Evolutionary conservation across 2,797 vertebrate species (phyloP), one percentile per base, ranked within the genome.

Genomic region (Vespertilio murinus): DNA sequence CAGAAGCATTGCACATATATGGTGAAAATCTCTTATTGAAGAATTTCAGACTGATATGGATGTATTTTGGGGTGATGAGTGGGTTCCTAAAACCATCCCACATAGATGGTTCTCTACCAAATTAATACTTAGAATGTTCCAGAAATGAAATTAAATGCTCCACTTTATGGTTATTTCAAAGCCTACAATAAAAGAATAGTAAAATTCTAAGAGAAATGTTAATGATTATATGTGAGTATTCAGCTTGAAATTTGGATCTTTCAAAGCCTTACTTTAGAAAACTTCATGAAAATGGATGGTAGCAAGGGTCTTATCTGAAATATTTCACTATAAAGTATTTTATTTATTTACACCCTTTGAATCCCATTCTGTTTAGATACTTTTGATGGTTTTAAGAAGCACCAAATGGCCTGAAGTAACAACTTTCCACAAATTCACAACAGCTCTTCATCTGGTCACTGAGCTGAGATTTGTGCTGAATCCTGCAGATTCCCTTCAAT

Each of bases 321-420:
- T 96, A 91, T 87, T 91, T 77, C 67, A 93, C 71, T 82, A 86
- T 47, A 90, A 93, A 94, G 80, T 59, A 96, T 95, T 94, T 96
- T 40, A 95, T 67, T 97, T 93, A 94, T 97, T 96, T 97, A 95
- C 49, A 97, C 56, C 88, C 84, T 92, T 96, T 81, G 69, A 93
- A 96, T 81, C 74, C 54, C 47, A 93, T 93, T 97, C 90, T 95
- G 93, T 94, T 94, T 94, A 94, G 69, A 61, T 96, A 93, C 88
- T 96, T 92, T 96, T 82, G 75, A 92, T 92, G 78, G 88, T 96
- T 97, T 96, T 91, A 90, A 95, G 95, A 94, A 93, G 70, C 38
- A 93, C 65, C 82, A 96, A 96, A 95, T 94, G 85, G 90, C 82
- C 96, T 80, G 45, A 86, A 95, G 84, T 92, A 93, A 95, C 91